Evolutionary conservation across 1,140 invertebrate species (phyloP).

Genomic region (Lepidurus couesii): DNA sequence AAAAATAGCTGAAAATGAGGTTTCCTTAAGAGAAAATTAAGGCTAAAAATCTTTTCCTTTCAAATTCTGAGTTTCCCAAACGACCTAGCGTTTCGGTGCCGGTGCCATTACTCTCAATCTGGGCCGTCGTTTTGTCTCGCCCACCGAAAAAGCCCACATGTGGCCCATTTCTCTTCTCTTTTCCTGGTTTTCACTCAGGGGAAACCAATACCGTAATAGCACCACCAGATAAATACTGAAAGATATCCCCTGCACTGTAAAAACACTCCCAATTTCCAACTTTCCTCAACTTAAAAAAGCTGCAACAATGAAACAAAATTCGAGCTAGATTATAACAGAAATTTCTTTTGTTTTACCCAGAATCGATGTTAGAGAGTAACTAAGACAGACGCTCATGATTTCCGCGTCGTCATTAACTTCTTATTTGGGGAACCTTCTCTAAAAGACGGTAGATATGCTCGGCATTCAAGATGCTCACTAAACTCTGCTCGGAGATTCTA

Average conservation of each 20-base stretch:
- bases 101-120: not conserved
- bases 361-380: not conserved
- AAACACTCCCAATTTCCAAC: too few relatives aligned
- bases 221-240: not conserved
- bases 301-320: too few relatives aligned
- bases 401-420: not conserved
- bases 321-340: not conserved
- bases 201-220: not conserved
- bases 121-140: slow-evolving; percentile 3
- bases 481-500: not conserved
- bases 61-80: not conserved
- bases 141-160: not conserved
- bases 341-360: not conserved
- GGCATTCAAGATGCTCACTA: not conserved
- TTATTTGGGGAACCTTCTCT: not conserved
- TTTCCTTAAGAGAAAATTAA: too few relatives aligned
- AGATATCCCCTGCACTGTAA: not conserved
- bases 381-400: not conserved
- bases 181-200: not conserved
- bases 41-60: too few relatives aligned
- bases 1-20: too few relatives aligned
- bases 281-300: too few relatives aligned
- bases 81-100: not conserved
- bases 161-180: not conserved
- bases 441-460: not conserved